Evolutionary conservation across 1,140 invertebrate genomes (phyloP), one percentile per base, ranked within the genome.

Genomic region (Achatina immaculata): DNA sequence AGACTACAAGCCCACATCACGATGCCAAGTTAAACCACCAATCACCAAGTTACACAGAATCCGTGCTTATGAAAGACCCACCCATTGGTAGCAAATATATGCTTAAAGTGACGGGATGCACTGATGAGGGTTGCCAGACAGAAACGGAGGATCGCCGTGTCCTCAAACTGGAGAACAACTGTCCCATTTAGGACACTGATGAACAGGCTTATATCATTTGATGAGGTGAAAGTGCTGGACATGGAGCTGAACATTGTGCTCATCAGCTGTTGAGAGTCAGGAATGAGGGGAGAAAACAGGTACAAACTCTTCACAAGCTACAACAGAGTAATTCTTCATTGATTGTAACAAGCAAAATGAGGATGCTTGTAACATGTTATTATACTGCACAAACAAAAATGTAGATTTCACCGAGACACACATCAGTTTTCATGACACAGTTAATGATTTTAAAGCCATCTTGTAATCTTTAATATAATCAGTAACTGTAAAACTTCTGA

Each of bases 191-290:
- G 93, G 0, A 99, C 98, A 92, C 99, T 99, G 21, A 99, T 92
- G 87, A 99, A 99, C 45, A 99, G 91, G 90, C 98, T 97, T 69
- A 99, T 96, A 90, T 99, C 98, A 55, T 96, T 95, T 0, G 97
- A 98, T 90, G 98, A 99, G 0, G 97, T 97, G 89, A 99, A 99
- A 88, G 99, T 99, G 24, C 96, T 96, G 4, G 97, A 96, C 97
- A 99, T 99, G 0, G 97, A 97, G 92, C 98, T 96, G 90, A 99
- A 99, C 97, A 99, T 98, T 69, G 97, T 94, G 0, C 96, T 95
- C 84, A 99, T 98, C 34, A 99, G 92, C 83, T 97, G 86, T 79
- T 88, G 86, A 51, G 66, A 28, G 21, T 38, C 38, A n/a, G n/a
- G 36, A 69, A 45, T 55, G n/a, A n/a, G n/a, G n/a, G n/a, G n/a